Evolutionary conservation across 2,797 vertebrate genomes (phyloP), one percentile per base, ranked within the genome.

Genomic region (Austrolebias charrua): DNA sequence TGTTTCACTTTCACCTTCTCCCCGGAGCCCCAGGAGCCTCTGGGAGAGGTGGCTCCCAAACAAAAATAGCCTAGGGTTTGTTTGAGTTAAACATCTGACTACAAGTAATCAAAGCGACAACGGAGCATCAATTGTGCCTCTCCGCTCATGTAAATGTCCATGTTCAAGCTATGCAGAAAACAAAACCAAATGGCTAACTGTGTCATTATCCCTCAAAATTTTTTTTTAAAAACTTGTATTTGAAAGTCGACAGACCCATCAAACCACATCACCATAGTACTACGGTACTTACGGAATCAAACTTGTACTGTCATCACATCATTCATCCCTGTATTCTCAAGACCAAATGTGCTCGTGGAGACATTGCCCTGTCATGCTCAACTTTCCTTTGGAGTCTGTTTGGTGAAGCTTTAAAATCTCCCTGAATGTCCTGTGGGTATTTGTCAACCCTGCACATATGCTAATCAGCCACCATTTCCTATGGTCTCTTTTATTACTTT

Each of bases 401-500:
- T 82, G 79, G 84, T 84, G 66, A 82, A 70, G 60, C 79, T 84
- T 84, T 86, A 85, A 89, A 86, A 79, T 85, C 79, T 86, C 65
- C 71, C 65, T 69, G 61, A 66, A 69, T 75, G 56, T 60, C 75
- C 75, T 78, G 76, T 80, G 86, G 90, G 90, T 90, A 90, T 86
- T 38, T 38, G 35, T 85, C 75, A 74, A 72, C 80, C 85, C 83
- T 43, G 84, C 91, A 90, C 89, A 76, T 78, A 87, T 86, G 83
- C 90, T 91, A 89, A 84, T 79, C 51, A 79, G 82, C 77, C 87
- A 88, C 71, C 80, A 59, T 69, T 82, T 80, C 79, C 69, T 63
- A 69, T 73, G 79, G 69, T 72, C 78, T 70, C 88, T 92, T 90
- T 93, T 94, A 95, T 95, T 95, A 95, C 92, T 90, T 93, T 86